phyloP scores from a whole-genome alignment of 2,113 vertebrate genomes.

The Mustela lutreola region DNA sequence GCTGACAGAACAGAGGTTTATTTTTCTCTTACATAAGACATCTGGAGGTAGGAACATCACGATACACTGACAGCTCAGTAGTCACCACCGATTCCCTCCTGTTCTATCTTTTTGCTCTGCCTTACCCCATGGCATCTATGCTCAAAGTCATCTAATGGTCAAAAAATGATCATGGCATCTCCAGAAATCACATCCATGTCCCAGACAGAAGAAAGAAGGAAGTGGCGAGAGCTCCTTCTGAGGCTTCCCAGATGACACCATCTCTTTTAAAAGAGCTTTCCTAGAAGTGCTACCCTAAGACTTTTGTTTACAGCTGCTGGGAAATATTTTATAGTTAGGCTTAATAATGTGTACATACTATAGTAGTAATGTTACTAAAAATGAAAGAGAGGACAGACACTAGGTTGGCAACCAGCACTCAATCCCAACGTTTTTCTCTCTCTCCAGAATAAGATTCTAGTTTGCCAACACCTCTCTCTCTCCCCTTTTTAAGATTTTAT shows the following conservation, averaged over 20 bases:
- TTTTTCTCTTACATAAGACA: background rate
- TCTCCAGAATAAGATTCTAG: constrained; percentile 8
- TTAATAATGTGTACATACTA: background rate
- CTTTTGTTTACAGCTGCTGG: background rate
- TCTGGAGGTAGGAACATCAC: background rate
- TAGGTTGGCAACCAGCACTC: background rate
- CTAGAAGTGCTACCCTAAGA: background rate
- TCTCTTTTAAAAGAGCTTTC: constrained; percentile 31
- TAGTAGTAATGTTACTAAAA: background rate
- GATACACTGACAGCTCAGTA: background rate
- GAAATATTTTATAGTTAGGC: background rate
- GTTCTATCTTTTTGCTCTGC: background rate
- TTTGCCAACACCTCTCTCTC: background rate
- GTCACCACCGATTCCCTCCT: background rate
- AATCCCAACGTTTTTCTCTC: background rate
- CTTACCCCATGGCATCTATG: background rate
- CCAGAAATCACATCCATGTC: background rate
- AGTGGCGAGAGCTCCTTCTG: background rate
- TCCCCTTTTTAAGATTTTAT: background rate
- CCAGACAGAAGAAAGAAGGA: background rate
- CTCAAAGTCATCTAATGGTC: background rate
- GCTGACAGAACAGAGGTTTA: constrained; percentile 10
- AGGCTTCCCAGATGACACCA: background rate
- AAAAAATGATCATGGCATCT: background rate
- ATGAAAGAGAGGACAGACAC: background rate